These are phyloP conservation scores for Lasioglossum villosulum DNA, from an alignment of 2,888 invertebrate genomes.

Conservation along the genomic window DNA sequence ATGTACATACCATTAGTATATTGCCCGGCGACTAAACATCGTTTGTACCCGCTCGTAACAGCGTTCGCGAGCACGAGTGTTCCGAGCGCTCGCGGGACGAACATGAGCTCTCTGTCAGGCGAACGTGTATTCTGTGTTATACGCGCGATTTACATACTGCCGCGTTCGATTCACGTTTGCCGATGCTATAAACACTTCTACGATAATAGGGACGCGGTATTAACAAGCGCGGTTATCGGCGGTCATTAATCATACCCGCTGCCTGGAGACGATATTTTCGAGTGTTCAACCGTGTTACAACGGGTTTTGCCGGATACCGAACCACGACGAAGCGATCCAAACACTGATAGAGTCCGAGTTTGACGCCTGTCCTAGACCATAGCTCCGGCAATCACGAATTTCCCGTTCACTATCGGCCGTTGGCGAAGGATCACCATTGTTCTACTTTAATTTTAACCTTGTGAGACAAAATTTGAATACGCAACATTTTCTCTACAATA, in stretches of 20 bases:
- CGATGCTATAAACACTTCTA: slow-evolving; percentile 67
- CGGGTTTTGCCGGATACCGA: slow-evolving; percentile 28
- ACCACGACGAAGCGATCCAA: neutral
- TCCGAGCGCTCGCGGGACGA: slow-evolving; percentile 10
- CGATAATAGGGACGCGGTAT: slow-evolving; percentile 68
- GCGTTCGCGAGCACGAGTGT: slow-evolving; percentile 16
- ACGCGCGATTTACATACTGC: slow-evolving; percentile 75
- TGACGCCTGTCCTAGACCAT: neutral
- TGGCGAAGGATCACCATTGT: neutral
- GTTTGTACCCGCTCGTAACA: slow-evolving; percentile 67
- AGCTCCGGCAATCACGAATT: neutral
- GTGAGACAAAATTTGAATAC: neutral
- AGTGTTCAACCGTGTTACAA: slow-evolving; percentile 35
- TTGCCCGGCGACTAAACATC: slow-evolving; percentile 74
- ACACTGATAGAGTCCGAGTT: neutral
- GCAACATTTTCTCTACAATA: neutral
- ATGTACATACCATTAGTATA: slow-evolving; percentile 80
- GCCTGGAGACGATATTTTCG: slow-evolving; percentile 57
- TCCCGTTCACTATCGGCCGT: neutral
- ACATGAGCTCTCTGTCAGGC: slow-evolving; percentile 18
- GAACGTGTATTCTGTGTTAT: slow-evolving; percentile 60
- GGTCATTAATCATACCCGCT: slow-evolving; percentile 58
- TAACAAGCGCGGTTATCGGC: slow-evolving; percentile 65
- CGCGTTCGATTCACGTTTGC: slow-evolving; percentile 72
- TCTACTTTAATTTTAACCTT: neutral